Evolutionary conservation across 2,888 invertebrate species (phyloP), one percentile per base, ranked within the genome.

Genomic region (Oxycera nigricornis): DNA sequence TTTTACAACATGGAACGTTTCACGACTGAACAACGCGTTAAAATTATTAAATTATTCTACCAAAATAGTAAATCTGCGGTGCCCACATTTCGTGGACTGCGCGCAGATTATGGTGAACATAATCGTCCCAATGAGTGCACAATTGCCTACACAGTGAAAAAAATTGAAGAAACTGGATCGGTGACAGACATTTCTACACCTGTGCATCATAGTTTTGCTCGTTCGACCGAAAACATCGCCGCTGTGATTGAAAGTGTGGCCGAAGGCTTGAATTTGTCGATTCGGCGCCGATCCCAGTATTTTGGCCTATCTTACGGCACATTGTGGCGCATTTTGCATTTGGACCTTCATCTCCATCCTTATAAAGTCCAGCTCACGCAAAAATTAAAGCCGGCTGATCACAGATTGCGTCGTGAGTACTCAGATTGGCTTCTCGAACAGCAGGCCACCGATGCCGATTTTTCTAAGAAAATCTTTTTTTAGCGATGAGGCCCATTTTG

Each of bases 311-410:
- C 76, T 35, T 65, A 67, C 26, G 78, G 77, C 68, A 70, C 76
- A 50, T 74, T 79, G 76, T 75, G 76, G 46, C 65, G 74, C 74
- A 79, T 77, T 78, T 77, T 79, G 77, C 77, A 76, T 74, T 76
- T 76, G 75, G 75, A 77, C 17, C 17, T 46, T 14, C 46, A 46
- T 46, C 46, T 46, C 46, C 46, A 46, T 46, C 46, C 46, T 14
- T 68, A 67, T 77, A 78, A 78, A 76, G 74, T 78, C 70, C 77
- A 77, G 74, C 70, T 78, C 59, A 72, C 62, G 57, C 78, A 78
- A 74, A 70, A 79, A 72, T 74, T 77, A 70, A 79, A 77, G 76
- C 77, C 61, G 59, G 73, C 30, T 76, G 76, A 78, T 75, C 77
- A 76, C 75, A 73, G 77, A 73, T n/a, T 35, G 14, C 73, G 73